Evolutionary conservation across 2,113 vertebrate genomes (phyloP).

Genomic region (Choloepus hoffmanni): DNA sequence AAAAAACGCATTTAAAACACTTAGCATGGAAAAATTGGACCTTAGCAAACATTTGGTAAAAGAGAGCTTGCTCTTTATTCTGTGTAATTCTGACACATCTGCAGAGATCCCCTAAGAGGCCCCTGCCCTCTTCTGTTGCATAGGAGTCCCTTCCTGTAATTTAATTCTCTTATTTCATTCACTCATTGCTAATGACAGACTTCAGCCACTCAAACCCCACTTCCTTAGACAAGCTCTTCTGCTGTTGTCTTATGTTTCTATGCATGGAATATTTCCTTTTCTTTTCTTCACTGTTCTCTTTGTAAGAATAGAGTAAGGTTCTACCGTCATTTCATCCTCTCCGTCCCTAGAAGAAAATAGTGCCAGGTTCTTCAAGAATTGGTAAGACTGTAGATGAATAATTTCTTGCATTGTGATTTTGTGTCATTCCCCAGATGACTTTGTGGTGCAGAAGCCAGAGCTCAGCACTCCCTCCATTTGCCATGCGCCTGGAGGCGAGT

Average conservation of each 20-base stretch:
- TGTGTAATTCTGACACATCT: not conserved
- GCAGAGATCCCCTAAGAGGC: not conserved
- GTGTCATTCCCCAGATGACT: conserved; percentile 87
- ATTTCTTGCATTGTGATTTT: conserved; percentile 38
- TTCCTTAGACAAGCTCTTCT: not conserved
- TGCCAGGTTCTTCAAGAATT: not conserved
- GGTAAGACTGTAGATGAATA: not conserved
- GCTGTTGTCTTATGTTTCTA: not conserved
- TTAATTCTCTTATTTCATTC: not conserved
- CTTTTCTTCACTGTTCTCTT: not conserved
- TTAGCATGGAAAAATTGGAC: not conserved
- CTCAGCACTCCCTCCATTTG: conserved; percentile 91
- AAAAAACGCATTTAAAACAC: not conserved
- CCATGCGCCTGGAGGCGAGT: conserved; percentile 93
- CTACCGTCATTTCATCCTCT: not conserved
- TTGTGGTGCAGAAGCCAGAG: conserved; percentile 89
- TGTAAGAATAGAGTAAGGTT: not conserved
- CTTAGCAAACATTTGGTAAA: not conserved
- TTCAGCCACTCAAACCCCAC: not conserved
- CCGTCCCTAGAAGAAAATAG: not conserved
- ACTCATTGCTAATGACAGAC: not conserved
- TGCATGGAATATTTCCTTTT: not conserved
- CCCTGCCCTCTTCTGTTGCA: not conserved
- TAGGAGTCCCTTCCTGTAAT: not conserved
- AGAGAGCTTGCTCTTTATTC: not conserved